Evolutionary conservation across 2,888 invertebrate genomes (phyloP), one percentile per base, ranked within the genome.

Genomic region (Epirrita christyi): DNA sequence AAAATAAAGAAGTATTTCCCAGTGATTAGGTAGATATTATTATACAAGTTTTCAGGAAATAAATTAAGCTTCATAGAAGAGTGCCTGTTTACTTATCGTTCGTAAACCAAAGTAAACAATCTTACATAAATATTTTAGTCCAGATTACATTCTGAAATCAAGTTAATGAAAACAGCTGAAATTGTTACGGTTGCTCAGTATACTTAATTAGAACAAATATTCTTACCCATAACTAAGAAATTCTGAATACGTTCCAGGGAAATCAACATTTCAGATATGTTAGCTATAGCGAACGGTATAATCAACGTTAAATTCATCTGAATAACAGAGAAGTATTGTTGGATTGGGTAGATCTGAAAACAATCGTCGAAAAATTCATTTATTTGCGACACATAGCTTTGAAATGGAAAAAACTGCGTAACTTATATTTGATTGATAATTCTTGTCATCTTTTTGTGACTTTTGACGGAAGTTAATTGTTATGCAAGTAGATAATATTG

Each of bases 201-300:
- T 41, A 46, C 29, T n/a, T 32, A n/a, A 44, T 44, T 38, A 32
- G 13, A 1, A 40, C 5, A 43, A 42, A n/a, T 36, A 54, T 57
- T 76, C 78, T 79, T 70, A 91, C 92, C 93, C 72, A 94, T 81
- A 38, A 88, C 63, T 41, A 94, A 78, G 67, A 94, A 93, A 43
- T 84, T 80, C 83, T 94, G 92, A 28, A 95, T 89, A 70, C 94
- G 88, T 57, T 92, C 89, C 37, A 94, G 73, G 0, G 94, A 93
- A 0, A 94, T 93, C 29, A 90, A 73, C 73, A 93, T 88, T 73
- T 95, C 94, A 0, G 94, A 93, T 0, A 93, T 77, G 66, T 88
- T 83, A 0, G 93, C 88, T 1, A 94, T 85, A 6, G 92, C 94
- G 63, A 92, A 72, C 8, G 93, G 94, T 66, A 93, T 85, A 37